Evolutionary conservation across 2,113 vertebrate species (phyloP).

Genomic region (Craseonycteris thonglongyai): DNA sequence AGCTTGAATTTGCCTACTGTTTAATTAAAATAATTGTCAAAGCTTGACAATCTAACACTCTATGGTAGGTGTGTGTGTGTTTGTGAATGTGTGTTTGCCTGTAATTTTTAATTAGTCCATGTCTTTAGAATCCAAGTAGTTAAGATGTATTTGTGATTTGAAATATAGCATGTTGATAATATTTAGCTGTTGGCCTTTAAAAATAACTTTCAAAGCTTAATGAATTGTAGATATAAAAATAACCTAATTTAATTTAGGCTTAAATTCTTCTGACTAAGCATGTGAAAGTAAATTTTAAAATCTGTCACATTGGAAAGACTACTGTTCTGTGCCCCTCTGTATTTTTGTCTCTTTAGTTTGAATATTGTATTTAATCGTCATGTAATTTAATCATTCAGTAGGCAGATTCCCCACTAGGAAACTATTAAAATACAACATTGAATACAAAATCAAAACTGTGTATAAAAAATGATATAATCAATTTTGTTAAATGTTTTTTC

Average conservation of each 20-base stretch:
- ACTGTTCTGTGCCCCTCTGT: slow-evolving; percentile 80
- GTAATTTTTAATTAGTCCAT: slow-evolving; percentile 75
- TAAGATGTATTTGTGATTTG: slow-evolving; percentile 83
- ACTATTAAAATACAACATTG: slow-evolving; percentile 76
- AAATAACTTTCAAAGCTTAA: slow-evolving; percentile 77
- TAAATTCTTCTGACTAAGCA: slow-evolving; percentile 76
- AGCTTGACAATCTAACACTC: slow-evolving; percentile 80
- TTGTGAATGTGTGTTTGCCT: slow-evolving; percentile 48
- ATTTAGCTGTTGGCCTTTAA: slow-evolving; percentile 81
- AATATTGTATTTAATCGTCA: slow-evolving; percentile 75
- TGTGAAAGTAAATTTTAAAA: slow-evolving; percentile 76
- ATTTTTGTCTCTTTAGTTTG: slow-evolving; percentile 78
- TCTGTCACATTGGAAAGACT: slow-evolving; percentile 78
- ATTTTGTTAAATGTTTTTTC: slow-evolving; percentile 78
- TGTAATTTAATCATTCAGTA: slow-evolving; percentile 78
- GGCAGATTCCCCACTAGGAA: slow-evolving; percentile 79
- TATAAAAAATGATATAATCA: slow-evolving; percentile 78
- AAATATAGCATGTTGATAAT: slow-evolving; percentile 83
- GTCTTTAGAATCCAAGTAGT: slow-evolving; percentile 79
- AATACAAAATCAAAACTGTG: slow-evolving; percentile 76
- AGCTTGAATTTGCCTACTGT: slow-evolving; percentile 80
- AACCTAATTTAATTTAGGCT: slow-evolving; percentile 79
- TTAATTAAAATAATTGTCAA: slow-evolving; percentile 81
- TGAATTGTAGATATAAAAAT: slow-evolving; percentile 75
- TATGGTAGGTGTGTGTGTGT: slow-evolving; percentile 72